phyloP scores from a whole-genome alignment of 2,888 invertebrate species.

The Hyalella azteca region DNA sequence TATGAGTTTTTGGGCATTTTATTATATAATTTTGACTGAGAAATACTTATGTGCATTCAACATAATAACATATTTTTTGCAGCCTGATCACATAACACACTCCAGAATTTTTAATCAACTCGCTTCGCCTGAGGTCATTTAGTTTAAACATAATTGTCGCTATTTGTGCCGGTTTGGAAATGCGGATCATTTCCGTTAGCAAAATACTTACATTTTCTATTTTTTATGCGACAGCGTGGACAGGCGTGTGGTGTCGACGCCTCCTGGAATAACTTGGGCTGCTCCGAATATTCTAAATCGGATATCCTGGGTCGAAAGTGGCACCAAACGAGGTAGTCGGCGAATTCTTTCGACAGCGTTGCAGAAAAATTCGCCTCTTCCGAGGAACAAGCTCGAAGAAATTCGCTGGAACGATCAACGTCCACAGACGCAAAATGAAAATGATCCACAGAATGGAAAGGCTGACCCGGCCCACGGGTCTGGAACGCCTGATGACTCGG shows the following conservation, averaged over 20 bases:
- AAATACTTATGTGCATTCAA: too few relatives aligned
- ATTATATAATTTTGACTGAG: too few relatives aligned
- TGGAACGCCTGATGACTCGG: neutral
- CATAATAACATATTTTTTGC: too few relatives aligned
- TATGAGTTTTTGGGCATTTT: too few relatives aligned
- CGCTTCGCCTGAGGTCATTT: too few relatives aligned
- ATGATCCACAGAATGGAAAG: neutral
- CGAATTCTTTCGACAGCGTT: neutral
- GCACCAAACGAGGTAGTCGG: conserved; percentile 29
- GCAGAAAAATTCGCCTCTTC: conserved; percentile 1
- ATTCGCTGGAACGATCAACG: conserved; percentile 11
- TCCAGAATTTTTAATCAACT: too few relatives aligned
- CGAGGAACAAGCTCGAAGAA: conserved; percentile 15
- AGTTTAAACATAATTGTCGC: neutral
- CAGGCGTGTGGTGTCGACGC: conserved; percentile 18
- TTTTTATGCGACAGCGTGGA: conserved; percentile 14
- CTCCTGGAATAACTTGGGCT: conserved; percentile 23
- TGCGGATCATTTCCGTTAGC: neutral
- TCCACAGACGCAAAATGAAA: conserved; percentile 3
- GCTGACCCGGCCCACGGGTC: neutral
- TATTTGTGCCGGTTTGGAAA: neutral
- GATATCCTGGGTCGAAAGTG: conserved; percentile 33
- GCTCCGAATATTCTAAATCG: conserved; percentile 33
- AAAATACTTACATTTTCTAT: neutral
- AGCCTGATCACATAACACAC: too few relatives aligned